phyloP scores from a whole-genome alignment of 2,888 invertebrate genomes.

The Ferrisia virgata region DNA sequence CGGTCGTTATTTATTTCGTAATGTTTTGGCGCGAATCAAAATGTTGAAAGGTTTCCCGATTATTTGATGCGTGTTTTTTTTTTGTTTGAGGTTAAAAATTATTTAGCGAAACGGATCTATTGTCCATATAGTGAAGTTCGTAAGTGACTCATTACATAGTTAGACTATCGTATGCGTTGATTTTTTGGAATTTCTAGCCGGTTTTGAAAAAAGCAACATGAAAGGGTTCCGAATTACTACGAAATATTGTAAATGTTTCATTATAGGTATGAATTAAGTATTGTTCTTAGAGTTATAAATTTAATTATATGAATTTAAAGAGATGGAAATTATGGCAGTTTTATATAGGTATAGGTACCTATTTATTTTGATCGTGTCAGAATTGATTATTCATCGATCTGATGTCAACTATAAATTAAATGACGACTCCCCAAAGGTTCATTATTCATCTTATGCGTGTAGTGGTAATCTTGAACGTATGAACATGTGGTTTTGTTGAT shows the following conservation, averaged over 20 bases:
- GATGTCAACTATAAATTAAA: no score
- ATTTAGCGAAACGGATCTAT: not conserved
- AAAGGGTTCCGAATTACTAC: not conserved
- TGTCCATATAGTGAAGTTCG: not conserved
- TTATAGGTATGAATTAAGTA: not conserved
- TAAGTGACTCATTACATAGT: not conserved
- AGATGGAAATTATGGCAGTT: no score
- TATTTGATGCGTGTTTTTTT: not conserved
- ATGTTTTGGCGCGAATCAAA: not conserved
- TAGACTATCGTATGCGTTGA: not conserved
- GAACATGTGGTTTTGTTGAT: no score
- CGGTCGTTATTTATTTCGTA: not conserved
- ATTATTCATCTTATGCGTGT: no score
- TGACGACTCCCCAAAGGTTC: no score
- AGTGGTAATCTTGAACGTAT: no score
- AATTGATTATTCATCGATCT: no score
- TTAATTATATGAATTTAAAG: not conserved
- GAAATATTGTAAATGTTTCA: not conserved
- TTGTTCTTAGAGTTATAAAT: not conserved
- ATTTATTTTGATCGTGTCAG: no score
- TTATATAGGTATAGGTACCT: no score
- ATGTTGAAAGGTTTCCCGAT: not conserved
- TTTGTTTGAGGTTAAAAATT: not conserved
- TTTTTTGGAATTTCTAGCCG: not conserved
- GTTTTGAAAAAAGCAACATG: not conserved